Base-by-base conservation (phyloP, 2,113 vertebrate species). In the Boleophthalmus pectinirostris region DNA sequence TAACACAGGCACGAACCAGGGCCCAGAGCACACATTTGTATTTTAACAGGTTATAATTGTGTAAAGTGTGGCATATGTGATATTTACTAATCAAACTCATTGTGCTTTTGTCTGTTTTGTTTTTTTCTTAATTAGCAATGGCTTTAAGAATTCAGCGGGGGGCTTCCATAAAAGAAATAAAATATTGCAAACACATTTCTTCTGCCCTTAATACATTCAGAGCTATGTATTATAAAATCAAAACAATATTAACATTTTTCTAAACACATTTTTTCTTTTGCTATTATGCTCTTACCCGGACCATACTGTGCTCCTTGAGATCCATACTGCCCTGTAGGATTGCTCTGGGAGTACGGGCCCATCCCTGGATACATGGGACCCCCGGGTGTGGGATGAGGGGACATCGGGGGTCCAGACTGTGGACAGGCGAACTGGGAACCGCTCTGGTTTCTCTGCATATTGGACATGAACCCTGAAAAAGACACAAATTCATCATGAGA, bases 301-400 rank as follows among this genome's bases (percentile, higher is more conserved):
- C 95, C 96, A 79, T 96, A 99, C 74, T 96, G 96, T 82, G 94
- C 93, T 89, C 96, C 95, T 85, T 97, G 96, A 70, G 96, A 91
- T 85, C 95, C 96, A 3, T 97, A 99, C 77, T 94, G 90, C 85
- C 95, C 94, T 58, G 95, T 87, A 53, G 95, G 93, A 86, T 95
- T 94, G 79, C 92, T 94, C 89, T 98, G 97, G 84, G 95, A 92
- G 90, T 96, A 98, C 78, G 94, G 88, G 80, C 94, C 77, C 70
- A 97, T 95, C 69, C 95, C 95, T 73, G 95, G 91, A 85, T 98
- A 97, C 89, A 97, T 86, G 65, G 96, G 95, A 69, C 94, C 94
- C 80, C 94, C 96, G 38, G 96, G 93, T 66, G 96, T 95, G 51
- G 95, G 94, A 74, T 97, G 96, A 46, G 97, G 96, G 64, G 96